These are phyloP conservation scores for Seira sanloemensis DNA, from an alignment of 2,888 invertebrate genomes.

Conservation along the genomic window DNA sequence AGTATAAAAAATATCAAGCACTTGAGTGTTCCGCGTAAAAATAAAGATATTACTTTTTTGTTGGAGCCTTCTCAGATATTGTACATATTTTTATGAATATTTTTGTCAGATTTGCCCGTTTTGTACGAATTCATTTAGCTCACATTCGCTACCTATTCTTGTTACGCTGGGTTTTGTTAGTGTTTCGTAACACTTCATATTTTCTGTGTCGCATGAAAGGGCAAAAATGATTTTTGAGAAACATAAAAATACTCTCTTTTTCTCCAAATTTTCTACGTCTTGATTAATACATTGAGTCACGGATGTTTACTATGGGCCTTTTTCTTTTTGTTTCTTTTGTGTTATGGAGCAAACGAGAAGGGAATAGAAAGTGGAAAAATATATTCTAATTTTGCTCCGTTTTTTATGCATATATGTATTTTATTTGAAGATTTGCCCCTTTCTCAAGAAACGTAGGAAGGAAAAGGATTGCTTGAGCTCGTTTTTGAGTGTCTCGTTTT, in stretches of 20 bases:
- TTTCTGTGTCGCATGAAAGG: constrained; percentile 29
- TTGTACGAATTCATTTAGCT: neutral
- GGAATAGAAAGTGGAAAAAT: neutral
- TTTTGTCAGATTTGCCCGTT: neutral
- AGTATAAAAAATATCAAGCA: neutral
- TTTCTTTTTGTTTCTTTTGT: neutral
- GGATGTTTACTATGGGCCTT: constrained; percentile 54
- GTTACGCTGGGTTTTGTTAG: neutral
- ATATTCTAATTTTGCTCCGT: constrained; percentile 1
- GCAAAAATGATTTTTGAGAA: constrained; percentile 42
- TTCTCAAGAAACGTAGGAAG: too few species aligned
- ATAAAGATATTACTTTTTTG: constrained; percentile 4
- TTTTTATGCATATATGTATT: too few species aligned
- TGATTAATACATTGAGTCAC: constrained; percentile 61
- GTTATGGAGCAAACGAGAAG: neutral
- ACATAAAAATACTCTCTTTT: neutral
- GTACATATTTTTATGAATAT: neutral
- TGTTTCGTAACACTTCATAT: neutral
- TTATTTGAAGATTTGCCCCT: too few species aligned
- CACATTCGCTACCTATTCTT: neutral
- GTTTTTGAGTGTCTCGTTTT: too few species aligned
- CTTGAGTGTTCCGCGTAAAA: neutral
- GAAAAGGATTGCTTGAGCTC: too few species aligned
- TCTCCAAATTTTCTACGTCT: constrained; percentile 25
- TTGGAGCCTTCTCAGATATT: too few species aligned